Percentiles rank a stretch among this genome's conserved stretches.
Evolutionary conservation across 2,888 invertebrate species (phyloP).

Genomic region (Leucoma salicis): DNA sequence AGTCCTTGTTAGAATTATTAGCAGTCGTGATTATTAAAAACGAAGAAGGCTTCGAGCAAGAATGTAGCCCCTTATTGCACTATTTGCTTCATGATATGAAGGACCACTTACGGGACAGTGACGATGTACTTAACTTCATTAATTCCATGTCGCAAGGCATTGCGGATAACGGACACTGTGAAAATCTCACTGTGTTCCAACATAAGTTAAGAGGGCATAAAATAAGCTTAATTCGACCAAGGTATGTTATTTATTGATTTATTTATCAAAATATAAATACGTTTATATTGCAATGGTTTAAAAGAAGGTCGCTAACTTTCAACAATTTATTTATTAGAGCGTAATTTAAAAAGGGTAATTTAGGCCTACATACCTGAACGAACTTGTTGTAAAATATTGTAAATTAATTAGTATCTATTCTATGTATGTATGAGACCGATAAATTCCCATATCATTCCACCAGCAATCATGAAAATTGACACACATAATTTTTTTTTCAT

Average conservation of each 20-base stretch:
- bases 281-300: too few species aligned
- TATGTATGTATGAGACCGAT: too few species aligned
- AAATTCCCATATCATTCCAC: too few species aligned
- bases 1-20: constrained; percentile 76
- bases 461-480: too few species aligned
- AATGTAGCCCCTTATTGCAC: constrained; percentile 67
- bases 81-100: constrained; percentile 79
- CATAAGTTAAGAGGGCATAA: constrained; percentile 52
- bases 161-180: constrained; percentile 29
- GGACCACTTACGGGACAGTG: constrained; percentile 61
- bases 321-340: too few species aligned
- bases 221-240: constrained; percentile 51
- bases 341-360: too few species aligned
- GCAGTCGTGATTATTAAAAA: constrained; percentile 74
- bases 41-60: constrained; percentile 47
- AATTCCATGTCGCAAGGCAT: constrained; percentile 41
- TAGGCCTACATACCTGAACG: too few species aligned
- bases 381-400: too few species aligned
- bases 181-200: constrained; percentile 42
- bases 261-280: neutral
- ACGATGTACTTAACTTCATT: constrained; percentile 63
- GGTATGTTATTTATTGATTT: constrained; percentile 39
- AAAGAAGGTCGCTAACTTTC: too few species aligned
- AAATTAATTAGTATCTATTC: too few species aligned
- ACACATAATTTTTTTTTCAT: too few species aligned